Conservation (phyloP, 2,888 invertebrate genomes). For the Sialis fuliginosa region DNA sequence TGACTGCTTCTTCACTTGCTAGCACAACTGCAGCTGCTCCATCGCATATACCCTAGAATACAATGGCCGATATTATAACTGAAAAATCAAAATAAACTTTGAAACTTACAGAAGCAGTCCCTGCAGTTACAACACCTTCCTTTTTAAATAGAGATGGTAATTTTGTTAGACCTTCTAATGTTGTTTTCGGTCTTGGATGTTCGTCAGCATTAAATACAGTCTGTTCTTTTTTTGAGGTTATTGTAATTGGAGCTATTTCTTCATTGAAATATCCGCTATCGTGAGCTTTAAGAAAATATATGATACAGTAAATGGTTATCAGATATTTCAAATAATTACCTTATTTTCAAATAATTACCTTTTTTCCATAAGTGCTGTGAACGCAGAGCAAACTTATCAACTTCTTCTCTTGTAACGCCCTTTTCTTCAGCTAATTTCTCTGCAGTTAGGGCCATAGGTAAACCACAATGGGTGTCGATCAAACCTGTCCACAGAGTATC, state of each 20-base stretch:
- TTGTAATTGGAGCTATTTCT: conserved; percentile 71
- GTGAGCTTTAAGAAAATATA: conserved; percentile 39
- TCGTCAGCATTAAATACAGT: conserved; percentile 74
- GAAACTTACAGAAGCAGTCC: conserved; percentile 69
- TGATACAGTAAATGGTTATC: background rate
- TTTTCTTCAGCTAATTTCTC: conserved; percentile 82
- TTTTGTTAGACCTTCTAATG: conserved; percentile 68
- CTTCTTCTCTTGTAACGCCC: conserved; percentile 61
- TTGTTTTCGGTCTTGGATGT: conserved; percentile 82
- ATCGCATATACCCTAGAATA: conserved; percentile 74
- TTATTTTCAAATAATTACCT: conserved; percentile 27
- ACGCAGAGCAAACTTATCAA: conserved; percentile 66
- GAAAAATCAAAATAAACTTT: background rate
- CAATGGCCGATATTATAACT: conserved; percentile 2
- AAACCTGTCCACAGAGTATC: conserved; percentile 82
- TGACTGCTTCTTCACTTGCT: conserved; percentile 79
- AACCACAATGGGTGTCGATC: conserved; percentile 72
- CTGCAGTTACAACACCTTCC: conserved; percentile 86
- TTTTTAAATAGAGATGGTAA: conserved; percentile 84
- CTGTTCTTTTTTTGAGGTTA: conserved; percentile 71
- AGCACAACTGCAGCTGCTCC: conserved; percentile 89
- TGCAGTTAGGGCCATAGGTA: conserved; percentile 93
- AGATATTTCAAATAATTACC: background rate
- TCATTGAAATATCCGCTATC: conserved; percentile 78
- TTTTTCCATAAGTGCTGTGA: conserved; percentile 81